These are phyloP conservation scores for Tenthredo scrophulariae DNA, from an alignment of 2,888 invertebrate genomes.

Conservation along the genomic window DNA sequence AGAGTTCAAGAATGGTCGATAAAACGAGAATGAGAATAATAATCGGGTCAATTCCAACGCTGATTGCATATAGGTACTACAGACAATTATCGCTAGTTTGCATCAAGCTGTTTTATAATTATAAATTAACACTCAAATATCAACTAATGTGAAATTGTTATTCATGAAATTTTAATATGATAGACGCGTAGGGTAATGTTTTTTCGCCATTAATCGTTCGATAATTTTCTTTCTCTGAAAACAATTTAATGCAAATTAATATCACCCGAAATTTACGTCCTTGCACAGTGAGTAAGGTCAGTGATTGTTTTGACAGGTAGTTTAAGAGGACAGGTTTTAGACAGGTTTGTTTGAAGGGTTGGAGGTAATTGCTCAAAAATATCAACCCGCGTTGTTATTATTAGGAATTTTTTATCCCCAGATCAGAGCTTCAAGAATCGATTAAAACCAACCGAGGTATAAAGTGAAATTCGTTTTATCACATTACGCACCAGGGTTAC, in stretches of 20 bases:
- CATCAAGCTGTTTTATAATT: background rate
- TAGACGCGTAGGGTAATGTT: background rate
- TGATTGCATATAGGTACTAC: background rate
- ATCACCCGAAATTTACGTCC: background rate
- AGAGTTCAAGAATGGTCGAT: background rate
- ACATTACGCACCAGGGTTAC: background rate
- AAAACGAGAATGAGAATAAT: background rate
- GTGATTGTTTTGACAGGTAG: conserved; percentile 39
- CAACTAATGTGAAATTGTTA: background rate
- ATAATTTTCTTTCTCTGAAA: background rate
- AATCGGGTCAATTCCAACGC: background rate
- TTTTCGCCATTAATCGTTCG: background rate
- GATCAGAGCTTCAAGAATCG: background rate
- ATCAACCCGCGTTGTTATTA: background rate
- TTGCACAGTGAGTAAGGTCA: conserved; percentile 35
- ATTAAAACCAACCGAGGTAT: background rate
- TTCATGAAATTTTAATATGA: background rate
- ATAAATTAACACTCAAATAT: background rate
- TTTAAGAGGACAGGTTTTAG: background rate
- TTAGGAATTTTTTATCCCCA: background rate
- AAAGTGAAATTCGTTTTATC: background rate
- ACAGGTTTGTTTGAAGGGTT: background rate
- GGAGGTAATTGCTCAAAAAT: background rate
- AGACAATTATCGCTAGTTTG: background rate
- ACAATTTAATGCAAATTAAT: conserved; percentile 5